Base-by-base conservation (phyloP, 2,888 invertebrate genomes). In the Mechanitis mazaeus region DNA sequence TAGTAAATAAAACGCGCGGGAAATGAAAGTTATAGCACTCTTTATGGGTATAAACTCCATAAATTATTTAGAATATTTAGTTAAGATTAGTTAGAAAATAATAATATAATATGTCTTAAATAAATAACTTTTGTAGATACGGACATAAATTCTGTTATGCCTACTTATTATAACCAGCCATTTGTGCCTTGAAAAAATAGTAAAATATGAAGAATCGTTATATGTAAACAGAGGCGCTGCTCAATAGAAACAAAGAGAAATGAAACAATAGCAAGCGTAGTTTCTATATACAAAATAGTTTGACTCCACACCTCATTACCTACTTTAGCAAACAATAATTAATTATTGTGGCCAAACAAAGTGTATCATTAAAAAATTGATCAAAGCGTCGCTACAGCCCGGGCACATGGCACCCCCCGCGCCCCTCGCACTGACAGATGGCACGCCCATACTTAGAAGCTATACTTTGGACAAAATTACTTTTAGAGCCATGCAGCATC, bases 401-500 rank as follows among this genome's bases (percentile, higher is more conserved):
- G 78, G 85, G 84, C 84, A 85, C 84, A 84, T 84, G 83, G 75
- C 66, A 58, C 74, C 71, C 75, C 76, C 71, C 78, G 72, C 79
- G 66, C 70, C 71, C 69, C 73, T 67, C 73, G 66, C 78, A 20
- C 33, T 64, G 65, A 61, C 69, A 68, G 64, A 63, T 70, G 80
- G 78, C 85, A 86, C 87, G 85, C 87, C 86, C 86, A 66, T 65
- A 66, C 58, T 55, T 31, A 50, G 55, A 62, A 42, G 56, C 64
- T 55, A 50, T 61, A 61, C 55, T 60, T 45, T 50, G 60, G 42
- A 28, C 59, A 63, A 59, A 60, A 58, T 64, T 55, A 64, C 62
- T 58, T 35, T 38, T 50, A 42, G 64, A 31, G 38, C 20, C 38
- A 53, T 47, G 42, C 42, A 11, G 53, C n/a, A 54, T 62, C 58